Conservation (phyloP, 2,888 invertebrate species). For the Thelaira solivaga region DNA sequence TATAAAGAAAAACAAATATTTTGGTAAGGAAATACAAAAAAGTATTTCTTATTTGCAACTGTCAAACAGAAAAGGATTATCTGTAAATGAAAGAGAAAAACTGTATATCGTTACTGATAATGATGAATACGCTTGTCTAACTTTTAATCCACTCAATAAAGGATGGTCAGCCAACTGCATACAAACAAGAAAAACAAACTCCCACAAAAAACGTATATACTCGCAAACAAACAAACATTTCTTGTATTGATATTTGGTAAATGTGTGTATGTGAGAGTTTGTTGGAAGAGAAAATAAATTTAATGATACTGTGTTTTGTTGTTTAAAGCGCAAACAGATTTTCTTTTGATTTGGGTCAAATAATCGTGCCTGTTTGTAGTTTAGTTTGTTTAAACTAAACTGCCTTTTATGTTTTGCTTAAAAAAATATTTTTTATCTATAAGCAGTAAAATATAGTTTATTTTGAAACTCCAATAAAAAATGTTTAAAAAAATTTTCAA, state of each 20-base stretch:
- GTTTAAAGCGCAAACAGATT: not conserved
- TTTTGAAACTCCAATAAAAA: too few relatives aligned
- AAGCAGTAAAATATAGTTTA: constrained; percentile 8
- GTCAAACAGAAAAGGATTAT: constrained; percentile 28
- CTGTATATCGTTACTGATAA: constrained; percentile 15
- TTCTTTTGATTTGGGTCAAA: constrained; percentile 15
- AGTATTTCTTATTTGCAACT: constrained; percentile 11
- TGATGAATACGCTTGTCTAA: constrained; percentile 6
- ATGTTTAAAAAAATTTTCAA: not conserved
- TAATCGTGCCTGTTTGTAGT: too few relatives aligned
- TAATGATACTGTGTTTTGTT: not conserved
- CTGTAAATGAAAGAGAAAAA: too few relatives aligned
- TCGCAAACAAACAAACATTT: not conserved
- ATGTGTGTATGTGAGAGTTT: not conserved
- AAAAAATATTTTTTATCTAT: constrained; percentile 11
- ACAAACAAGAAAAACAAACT: not conserved
- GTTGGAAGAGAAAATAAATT: constrained; percentile 5
- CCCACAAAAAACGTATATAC: too few relatives aligned
- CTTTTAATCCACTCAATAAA: constrained; percentile 6
- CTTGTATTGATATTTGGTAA: not conserved
- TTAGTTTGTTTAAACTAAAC: not conserved
- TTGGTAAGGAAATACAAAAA: not conserved
- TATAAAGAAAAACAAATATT: not conserved
- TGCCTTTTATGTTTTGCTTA: constrained; percentile 7
- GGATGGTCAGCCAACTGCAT: constrained; percentile 1